A percentile compares a stretch with the other conserved stretches of the same genome.
phyloP scores from a whole-genome alignment of 2,888 invertebrate genomes.

The Tipula vernalis region DNA sequence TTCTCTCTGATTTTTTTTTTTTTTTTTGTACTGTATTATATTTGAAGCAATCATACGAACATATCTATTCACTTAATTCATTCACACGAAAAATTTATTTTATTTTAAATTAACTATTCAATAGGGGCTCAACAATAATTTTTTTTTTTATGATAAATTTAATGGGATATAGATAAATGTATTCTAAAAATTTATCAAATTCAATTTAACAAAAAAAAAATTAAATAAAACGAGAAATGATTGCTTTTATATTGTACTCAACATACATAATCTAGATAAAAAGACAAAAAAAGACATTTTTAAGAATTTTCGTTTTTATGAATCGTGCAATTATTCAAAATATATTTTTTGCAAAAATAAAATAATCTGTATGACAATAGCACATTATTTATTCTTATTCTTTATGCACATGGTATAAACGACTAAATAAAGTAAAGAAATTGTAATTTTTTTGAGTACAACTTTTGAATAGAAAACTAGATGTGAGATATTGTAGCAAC shows the following conservation, averaged over 20 bases:
- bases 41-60: background rate
- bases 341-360: background rate
- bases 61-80: background rate
- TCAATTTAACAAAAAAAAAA: background rate
- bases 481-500: too few species aligned
- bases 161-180: background rate
- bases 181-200: background rate
- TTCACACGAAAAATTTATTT: background rate
- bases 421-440: background rate
- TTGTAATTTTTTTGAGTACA: too few species aligned
- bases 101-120: background rate
- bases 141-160: background rate
- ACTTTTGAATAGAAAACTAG: too few species aligned
- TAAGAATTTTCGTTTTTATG: background rate
- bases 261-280: background rate
- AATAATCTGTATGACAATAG: background rate
- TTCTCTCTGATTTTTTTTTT: background rate
- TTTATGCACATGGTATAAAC: background rate
- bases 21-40: background rate
- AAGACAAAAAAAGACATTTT: background rate
- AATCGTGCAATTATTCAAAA: background rate
- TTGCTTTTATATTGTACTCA: background rate
- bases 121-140: background rate
- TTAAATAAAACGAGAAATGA: background rate
- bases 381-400: background rate